phyloP scores from a whole-genome alignment of 2,797 vertebrate species.

The Chiloscyllium punctatum region DNA sequence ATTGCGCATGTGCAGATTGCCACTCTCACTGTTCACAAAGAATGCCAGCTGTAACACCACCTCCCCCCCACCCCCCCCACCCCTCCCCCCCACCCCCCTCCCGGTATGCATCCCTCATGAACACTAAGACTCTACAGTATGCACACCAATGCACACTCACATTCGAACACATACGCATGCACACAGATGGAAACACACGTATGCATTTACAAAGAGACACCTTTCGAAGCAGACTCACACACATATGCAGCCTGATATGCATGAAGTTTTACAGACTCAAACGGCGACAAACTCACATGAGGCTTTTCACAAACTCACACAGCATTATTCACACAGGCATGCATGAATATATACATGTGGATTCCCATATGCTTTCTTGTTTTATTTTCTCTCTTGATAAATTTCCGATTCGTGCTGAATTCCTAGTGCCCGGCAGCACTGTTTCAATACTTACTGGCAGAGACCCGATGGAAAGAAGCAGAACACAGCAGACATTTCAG shows the following conservation, averaged over 20 bases:
- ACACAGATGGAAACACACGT: too few relatives aligned
- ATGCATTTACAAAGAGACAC: neutral
- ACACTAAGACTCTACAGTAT: neutral
- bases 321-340: too few relatives aligned
- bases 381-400: neutral
- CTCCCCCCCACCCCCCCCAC: too few relatives aligned
- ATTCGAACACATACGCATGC: too few relatives aligned
- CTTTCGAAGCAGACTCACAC: neutral
- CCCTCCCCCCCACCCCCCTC: too few relatives aligned
- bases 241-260: neutral
- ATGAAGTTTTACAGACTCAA: neutral
- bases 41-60: too few relatives aligned
- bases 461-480: neutral
- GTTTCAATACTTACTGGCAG: neutral
- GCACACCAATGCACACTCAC: neutral
- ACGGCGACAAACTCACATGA: neutral
- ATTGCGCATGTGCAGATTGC: too few relatives aligned
- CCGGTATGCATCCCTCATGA: too few relatives aligned
- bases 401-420: neutral
- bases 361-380: neutral
- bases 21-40: too few relatives aligned
- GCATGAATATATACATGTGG: too few relatives aligned
- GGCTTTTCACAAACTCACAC: neutral
- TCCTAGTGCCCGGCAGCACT: neutral
- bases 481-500: neutral